phyloP scores from a whole-genome alignment of 1,140 invertebrate species.

The Acromyrmex charruanus region DNA sequence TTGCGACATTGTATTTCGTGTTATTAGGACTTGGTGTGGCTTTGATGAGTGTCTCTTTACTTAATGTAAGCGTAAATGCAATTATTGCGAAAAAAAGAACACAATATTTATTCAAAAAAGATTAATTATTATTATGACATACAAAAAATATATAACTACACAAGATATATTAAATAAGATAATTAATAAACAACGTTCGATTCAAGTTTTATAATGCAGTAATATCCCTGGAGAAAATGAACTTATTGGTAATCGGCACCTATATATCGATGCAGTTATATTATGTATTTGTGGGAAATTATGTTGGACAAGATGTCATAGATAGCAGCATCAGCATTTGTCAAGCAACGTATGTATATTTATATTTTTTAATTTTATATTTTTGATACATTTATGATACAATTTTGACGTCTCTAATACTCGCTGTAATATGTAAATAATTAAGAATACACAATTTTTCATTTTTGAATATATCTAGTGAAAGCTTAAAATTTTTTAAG shows the following conservation, averaged over 20 bases:
- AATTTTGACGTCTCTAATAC: neutral
- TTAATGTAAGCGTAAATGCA: conserved; percentile 34
- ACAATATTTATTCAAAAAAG: neutral
- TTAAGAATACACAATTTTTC: neutral
- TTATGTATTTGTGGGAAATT: conserved; percentile 37
- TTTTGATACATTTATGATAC: neutral
- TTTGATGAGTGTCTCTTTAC: neutral
- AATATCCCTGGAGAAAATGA: neutral
- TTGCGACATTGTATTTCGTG: conserved; percentile 40
- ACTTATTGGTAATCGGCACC: neutral
- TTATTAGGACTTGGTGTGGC: conserved; percentile 30
- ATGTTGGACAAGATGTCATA: conserved; percentile 32
- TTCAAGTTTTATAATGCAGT: neutral
- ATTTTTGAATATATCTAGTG: too few relatives aligned
- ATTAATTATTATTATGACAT: conserved; percentile 1
- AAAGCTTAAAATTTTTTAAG: too few relatives aligned
- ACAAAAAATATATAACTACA: neutral
- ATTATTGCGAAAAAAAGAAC: neutral
- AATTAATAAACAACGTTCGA: neutral
- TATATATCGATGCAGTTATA: neutral
- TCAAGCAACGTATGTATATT: conserved; percentile 1
- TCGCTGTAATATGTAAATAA: neutral
- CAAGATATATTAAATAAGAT: neutral
- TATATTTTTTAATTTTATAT: neutral
- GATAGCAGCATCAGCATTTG: neutral